These are phyloP conservation scores for Erebia ligea DNA, from an alignment of 2,888 invertebrate species.

Conservation along the genomic window DNA sequence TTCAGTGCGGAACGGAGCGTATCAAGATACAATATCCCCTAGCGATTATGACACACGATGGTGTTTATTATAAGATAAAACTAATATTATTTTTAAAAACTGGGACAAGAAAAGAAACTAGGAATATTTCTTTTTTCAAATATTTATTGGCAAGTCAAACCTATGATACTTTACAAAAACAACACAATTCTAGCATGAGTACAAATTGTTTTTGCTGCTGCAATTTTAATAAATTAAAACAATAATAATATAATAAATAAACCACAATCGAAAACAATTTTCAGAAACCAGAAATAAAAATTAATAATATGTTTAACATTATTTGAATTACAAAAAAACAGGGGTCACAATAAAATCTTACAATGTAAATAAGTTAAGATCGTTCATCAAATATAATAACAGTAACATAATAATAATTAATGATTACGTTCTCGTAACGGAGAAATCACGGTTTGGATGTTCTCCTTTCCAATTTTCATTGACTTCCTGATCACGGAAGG, in stretches of 20 bases:
- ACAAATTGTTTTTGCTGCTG: slow-evolving; percentile 22
- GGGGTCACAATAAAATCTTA: slow-evolving; percentile 11
- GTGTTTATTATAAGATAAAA: no score
- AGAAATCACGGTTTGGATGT: slow-evolving; percentile 67
- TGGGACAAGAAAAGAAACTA: not conserved
- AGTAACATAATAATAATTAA: slow-evolving; percentile 13
- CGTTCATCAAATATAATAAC: not conserved
- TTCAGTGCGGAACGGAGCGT: no score
- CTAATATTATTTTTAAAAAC: not conserved
- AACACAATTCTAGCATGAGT: not conserved
- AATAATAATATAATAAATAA: slow-evolving; percentile 30
- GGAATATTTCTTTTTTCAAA: slow-evolving; percentile 4
- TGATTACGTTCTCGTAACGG: slow-evolving; percentile 75
- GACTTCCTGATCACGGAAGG: slow-evolving; percentile 68
- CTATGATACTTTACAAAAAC: not conserved
- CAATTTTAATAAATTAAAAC: slow-evolving; percentile 36
- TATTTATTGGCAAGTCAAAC: slow-evolving; percentile 5
- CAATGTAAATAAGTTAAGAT: not conserved
- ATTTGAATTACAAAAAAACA: slow-evolving; percentile 1
- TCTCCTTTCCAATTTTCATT: slow-evolving; percentile 75
- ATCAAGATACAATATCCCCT: no score
- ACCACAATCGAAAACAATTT: slow-evolving; percentile 30
- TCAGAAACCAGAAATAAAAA: slow-evolving; percentile 22
- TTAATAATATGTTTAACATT: slow-evolving; percentile 17
- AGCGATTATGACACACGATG: no score